These are phyloP conservation scores for Silurus aristotelis DNA, from an alignment of 2,797 vertebrate genomes.

Conservation along the genomic window DNA sequence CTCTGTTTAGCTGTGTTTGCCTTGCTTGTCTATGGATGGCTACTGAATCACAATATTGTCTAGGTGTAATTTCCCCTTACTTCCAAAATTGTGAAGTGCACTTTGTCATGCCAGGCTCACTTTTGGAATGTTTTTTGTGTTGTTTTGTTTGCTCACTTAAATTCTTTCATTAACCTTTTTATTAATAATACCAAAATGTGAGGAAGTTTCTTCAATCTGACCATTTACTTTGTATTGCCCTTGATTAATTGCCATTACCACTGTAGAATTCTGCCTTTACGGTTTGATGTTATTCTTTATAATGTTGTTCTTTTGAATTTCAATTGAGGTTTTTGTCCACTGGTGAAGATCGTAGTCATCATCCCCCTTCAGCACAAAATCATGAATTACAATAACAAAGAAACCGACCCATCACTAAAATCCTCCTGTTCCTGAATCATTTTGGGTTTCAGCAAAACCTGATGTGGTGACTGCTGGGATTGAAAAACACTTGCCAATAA, in stretches of 20 bases:
- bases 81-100: slow-evolving; percentile 45
- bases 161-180: slow-evolving; percentile 31
- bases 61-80: slow-evolving; percentile 63
- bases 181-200: slow-evolving; percentile 14
- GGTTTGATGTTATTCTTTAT: slow-evolving; percentile 8
- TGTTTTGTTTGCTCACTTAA: slow-evolving; percentile 24
- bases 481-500: neutral
- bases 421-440: neutral
- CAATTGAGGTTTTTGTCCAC: neutral
- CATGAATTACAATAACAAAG: neutral
- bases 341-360: neutral
- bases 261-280: slow-evolving; percentile 12
- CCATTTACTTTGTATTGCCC: slow-evolving; percentile 9
- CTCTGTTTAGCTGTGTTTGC: slow-evolving; percentile 71
- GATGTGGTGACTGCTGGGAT: neutral
- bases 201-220: neutral
- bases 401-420: neutral
- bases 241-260: slow-evolving; percentile 2
- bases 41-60: slow-evolving; percentile 65
- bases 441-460: neutral
- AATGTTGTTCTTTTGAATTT: neutral
- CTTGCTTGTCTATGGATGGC: slow-evolving; percentile 68
- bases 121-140: slow-evolving; percentile 27
- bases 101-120: slow-evolving; percentile 34
- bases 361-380: neutral